phyloP scores from a whole-genome alignment of 2,888 invertebrate species.

The Eupithecia insigniata region DNA sequence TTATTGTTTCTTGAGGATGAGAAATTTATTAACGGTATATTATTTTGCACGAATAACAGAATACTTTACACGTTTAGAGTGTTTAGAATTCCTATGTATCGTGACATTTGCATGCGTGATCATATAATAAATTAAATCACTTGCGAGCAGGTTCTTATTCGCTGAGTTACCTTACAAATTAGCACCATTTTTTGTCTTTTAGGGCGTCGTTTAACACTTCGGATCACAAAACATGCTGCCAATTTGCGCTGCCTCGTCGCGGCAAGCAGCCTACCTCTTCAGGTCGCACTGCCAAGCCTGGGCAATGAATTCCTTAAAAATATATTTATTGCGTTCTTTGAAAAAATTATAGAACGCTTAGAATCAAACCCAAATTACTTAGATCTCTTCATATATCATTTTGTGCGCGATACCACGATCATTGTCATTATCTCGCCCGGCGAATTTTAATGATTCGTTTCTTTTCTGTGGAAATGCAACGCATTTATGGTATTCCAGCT shows the following conservation, averaged over 20 bases:
- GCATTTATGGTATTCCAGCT: constrained; percentile 34
- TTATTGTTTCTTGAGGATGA: neutral
- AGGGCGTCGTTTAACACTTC: neutral
- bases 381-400: constrained; percentile 36
- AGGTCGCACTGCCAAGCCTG: neutral
- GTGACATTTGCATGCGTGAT: neutral
- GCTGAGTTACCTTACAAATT: neutral
- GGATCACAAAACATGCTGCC: neutral
- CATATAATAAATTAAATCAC: too few relatives aligned
- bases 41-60: neutral
- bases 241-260: neutral
- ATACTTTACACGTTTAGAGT: neutral
- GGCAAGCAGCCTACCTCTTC: neutral
- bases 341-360: neutral
- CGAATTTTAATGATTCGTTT: constrained; percentile 48
- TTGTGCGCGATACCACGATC: constrained; percentile 41
- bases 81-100: neutral
- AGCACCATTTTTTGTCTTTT: neutral
- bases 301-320: neutral
- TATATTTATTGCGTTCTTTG: neutral
- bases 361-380: constrained; percentile 27
- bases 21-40: too few relatives aligned
- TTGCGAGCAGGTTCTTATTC: too few relatives aligned
- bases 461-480: constrained; percentile 44
- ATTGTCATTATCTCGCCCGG: constrained; percentile 48